Base-by-base conservation (phyloP, 2,113 vertebrate species). In the Osmerus mordax region DNA sequence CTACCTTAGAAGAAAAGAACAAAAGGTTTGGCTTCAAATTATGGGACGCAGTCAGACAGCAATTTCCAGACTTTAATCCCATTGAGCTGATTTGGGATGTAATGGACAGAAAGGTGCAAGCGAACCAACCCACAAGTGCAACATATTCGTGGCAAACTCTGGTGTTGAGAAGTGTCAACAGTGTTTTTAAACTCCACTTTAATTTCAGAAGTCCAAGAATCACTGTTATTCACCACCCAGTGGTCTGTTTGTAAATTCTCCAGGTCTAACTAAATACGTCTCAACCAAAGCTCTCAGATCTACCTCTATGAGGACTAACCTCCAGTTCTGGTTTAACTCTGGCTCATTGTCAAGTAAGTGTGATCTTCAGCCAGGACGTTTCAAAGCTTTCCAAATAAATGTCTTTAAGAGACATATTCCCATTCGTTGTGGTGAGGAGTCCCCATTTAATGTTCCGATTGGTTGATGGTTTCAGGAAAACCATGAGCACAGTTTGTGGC, bases 321-420 rank as follows among this genome's bases (percentile, higher is more conserved):
- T 88, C 84, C 83, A 89, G 82, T 78, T 71, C 83, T 81, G 79
- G 84, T 88, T 87, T 89, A 84, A 86, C 88, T 80, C 74, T 77
- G 84, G 60, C 83, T 88, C 86, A 90, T 89, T 90, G 88, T 85
- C 78, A 86, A 90, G 91, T 89, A 86, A 90, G 91, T 89, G 89
- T 88, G 85, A 88, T 91, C 81, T 74, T 76, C 74, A 74, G 85
- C 83, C 87, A 88, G 86, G 83, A 89, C 87, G 88, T 86, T 90
- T 89, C 85, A 86, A 89, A 87, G 82, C 87, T 89, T 89, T 92
- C 89, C 91, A 93, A 92, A 93, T 91, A 91, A 92, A 92, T 86
- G 87, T 87, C 4, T 29, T 78, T 88, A 87, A 90, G 79, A 87
- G 85, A 72, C 75, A 68, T 73, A 83, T 84, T 83, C 78, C 82